These are phyloP conservation scores for Thaumetopoea pityocampa DNA, from an alignment of 1,140 invertebrate species.

Conservation along the genomic window DNA sequence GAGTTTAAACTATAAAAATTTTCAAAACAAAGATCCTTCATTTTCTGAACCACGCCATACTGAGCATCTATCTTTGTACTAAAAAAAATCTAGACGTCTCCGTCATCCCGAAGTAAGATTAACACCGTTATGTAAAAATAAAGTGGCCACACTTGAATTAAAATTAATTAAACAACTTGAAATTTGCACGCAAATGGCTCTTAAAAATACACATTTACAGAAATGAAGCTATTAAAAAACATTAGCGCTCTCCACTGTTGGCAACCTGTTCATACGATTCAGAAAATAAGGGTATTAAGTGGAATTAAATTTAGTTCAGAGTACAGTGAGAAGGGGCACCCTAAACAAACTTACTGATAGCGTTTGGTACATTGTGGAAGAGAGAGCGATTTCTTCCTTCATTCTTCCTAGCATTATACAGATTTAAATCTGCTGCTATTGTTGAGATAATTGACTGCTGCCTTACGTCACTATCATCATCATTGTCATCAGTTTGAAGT, in stretches of 20 bases:
- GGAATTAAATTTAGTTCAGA: slow-evolving; percentile 41
- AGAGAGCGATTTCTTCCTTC: slow-evolving; percentile 1
- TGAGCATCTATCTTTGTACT: too few species aligned
- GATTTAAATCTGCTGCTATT: too few species aligned
- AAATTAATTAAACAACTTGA: too few species aligned
- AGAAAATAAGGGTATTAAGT: slow-evolving; percentile 23
- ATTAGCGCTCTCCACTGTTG: neutral
- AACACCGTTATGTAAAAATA: too few species aligned
- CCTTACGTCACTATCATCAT: too few species aligned
- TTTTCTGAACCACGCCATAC: too few species aligned
- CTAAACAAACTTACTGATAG: slow-evolving; percentile 38
- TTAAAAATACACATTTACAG: slow-evolving; percentile 1
- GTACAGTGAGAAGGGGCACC: slow-evolving; percentile 20
- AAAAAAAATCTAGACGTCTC: too few species aligned
- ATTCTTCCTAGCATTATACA: neutral
- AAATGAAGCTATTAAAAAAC: slow-evolving; percentile 20
- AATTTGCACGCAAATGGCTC: neutral
- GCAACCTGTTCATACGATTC: slow-evolving; percentile 6
- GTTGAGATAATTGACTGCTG: too few species aligned
- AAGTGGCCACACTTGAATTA: neutral
- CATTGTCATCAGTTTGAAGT: too few species aligned
- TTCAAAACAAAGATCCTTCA: too few species aligned
- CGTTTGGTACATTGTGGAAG: slow-evolving; percentile 15
- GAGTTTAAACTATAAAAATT: too few species aligned
- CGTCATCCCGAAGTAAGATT: too few species aligned